These are phyloP conservation scores for Crax fasciolata DNA, from an alignment of 2,797 vertebrate genomes.

Conservation along the genomic window DNA sequence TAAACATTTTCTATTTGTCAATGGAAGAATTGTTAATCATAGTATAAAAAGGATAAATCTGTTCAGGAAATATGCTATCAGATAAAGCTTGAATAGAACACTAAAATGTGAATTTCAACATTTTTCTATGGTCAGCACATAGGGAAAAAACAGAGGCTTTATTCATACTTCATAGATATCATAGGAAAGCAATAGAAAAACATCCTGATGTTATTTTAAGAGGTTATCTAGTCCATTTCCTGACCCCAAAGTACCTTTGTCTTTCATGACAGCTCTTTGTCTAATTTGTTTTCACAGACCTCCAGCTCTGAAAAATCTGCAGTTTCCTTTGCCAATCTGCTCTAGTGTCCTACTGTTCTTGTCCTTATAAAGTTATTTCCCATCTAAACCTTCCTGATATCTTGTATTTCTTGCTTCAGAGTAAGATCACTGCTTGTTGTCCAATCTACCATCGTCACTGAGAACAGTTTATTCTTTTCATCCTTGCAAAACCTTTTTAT, in stretches of 20 bases:
- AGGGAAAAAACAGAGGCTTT: accelerated
- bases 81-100: not conserved
- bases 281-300: not conserved
- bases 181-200: not conserved
- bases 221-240: not conserved
- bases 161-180: not conserved
- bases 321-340: not conserved
- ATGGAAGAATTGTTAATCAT: not conserved
- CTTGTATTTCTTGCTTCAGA: not conserved
- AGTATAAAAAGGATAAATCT: not conserved
- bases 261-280: not conserved
- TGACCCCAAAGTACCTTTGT: not conserved
- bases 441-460: not conserved
- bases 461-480: not conserved
- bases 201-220: not conserved
- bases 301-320: not conserved
- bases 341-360: not conserved
- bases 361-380: not conserved
- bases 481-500: not conserved
- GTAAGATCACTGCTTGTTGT: not conserved
- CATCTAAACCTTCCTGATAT: not conserved
- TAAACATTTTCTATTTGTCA: not conserved
- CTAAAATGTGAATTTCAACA: not conserved
- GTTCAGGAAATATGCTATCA: not conserved
- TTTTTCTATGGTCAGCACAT: not conserved